These are phyloP conservation scores for Lagenorhynchus albirostris DNA, from an alignment of 2,113 vertebrate species.

Conservation along the genomic window DNA sequence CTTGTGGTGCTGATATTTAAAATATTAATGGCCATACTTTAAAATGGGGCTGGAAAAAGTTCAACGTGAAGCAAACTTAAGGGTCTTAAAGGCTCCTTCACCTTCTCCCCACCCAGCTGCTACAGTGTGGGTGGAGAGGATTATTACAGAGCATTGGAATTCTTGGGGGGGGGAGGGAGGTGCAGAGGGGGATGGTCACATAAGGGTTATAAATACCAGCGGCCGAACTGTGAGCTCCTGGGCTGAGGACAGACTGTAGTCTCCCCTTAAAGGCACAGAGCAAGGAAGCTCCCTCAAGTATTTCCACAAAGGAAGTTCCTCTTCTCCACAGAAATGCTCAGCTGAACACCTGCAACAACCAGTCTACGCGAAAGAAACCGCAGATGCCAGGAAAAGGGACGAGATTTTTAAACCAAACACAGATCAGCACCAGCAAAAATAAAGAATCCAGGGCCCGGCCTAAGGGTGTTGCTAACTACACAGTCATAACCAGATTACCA, in stretches of 20 bases:
- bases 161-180: conserved; percentile 30
- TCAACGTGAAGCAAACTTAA: conserved; percentile 62
- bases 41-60: conserved; percentile 75
- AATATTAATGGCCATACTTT: conserved; percentile 77
- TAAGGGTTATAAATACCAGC: conserved; percentile 82
- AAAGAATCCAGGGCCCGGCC: neutral
- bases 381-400: conserved; percentile 12
- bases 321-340: conserved; percentile 52
- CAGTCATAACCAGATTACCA: conserved; percentile 36
- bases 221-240: conserved; percentile 59
- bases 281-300: conserved; percentile 43
- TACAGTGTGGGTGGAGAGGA: conserved; percentile 66
- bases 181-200: conserved; percentile 47
- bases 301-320: conserved; percentile 57
- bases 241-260: conserved; percentile 47
- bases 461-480: conserved; percentile 18
- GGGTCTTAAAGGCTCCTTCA: conserved; percentile 53
- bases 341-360: conserved; percentile 52
- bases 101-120: conserved; percentile 76
- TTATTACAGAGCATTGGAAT: conserved; percentile 69
- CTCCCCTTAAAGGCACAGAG: conserved; percentile 49
- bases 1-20: conserved; percentile 71
- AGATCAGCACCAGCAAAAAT: conserved; percentile 36
- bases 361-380: neutral
- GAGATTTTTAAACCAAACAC: neutral